These are phyloP conservation scores for Haliclystus octoradiatus DNA, from an alignment of 30 jellyfish, hydroid and myxozoan species.

Conservation along the genomic window DNA sequence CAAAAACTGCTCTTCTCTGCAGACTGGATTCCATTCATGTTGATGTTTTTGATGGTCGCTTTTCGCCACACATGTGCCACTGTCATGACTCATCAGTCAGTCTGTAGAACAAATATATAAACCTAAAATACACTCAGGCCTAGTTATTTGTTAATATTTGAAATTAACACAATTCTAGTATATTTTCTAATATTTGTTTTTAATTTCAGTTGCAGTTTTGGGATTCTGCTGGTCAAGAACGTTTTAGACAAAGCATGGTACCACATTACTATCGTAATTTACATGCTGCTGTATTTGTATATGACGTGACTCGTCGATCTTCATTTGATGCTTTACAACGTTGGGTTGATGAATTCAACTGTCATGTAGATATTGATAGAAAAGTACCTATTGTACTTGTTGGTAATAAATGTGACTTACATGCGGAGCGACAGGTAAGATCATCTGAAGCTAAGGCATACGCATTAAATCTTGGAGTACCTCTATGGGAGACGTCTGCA, in stretches of 20 bases:
- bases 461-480: constrained; percentile 64
- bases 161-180: too few relatives aligned
- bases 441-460: constrained; percentile 55
- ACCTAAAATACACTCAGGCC: too few relatives aligned
- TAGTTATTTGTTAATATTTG: background rate
- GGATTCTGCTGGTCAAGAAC: constrained; percentile 96
- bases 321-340: constrained; percentile 51
- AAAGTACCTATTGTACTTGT: constrained; percentile 61
- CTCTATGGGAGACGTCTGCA: constrained; percentile 93
- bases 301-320: constrained; percentile 59
- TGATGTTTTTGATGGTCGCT: background rate
- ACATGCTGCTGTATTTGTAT: constrained; percentile 86
- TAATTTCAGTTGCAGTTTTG: constrained; percentile 66
- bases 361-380: constrained; percentile 15
- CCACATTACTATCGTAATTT: constrained; percentile 89
- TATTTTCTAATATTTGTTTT: background rate
- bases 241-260: constrained; percentile 74
- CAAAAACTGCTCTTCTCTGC: too few relatives aligned
- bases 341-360: constrained; percentile 77
- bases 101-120: too few relatives aligned
- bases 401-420: constrained; percentile 93
- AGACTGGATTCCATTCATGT: too few relatives aligned
- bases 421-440: constrained; percentile 81
- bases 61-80: background rate
- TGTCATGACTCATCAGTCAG: too few relatives aligned